Evolutionary conservation across 1,140 invertebrate genomes (phyloP).

Genomic region (Lordiphosa mommai): DNA sequence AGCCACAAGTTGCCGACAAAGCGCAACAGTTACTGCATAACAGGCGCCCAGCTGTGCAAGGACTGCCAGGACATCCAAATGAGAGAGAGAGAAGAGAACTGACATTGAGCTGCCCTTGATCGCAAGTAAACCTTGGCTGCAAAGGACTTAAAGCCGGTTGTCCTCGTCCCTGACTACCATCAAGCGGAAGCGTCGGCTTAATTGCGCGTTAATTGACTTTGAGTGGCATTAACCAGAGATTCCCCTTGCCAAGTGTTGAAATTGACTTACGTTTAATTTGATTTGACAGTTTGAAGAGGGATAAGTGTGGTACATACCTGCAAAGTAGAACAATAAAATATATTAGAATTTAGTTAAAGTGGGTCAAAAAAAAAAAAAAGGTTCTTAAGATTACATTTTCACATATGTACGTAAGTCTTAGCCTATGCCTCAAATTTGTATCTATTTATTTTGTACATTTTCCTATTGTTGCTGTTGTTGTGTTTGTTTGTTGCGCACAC

Average conservation of each 20-base stretch:
- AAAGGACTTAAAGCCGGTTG: constrained; percentile 7
- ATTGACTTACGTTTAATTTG: constrained; percentile 40
- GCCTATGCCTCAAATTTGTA: constrained; percentile 26
- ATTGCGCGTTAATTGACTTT: constrained; percentile 53
- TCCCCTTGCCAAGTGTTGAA: not conserved
- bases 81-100: constrained; percentile 10
- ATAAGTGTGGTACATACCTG: constrained; percentile 33
- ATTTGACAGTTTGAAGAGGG: constrained; percentile 4
- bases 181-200: constrained; percentile 16
- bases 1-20: constrained; percentile 62
- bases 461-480: constrained; percentile 9
- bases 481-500: constrained; percentile 43
- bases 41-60: constrained; percentile 44
- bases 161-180: constrained; percentile 1
- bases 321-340: constrained; percentile 2
- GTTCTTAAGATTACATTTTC: constrained; percentile 10
- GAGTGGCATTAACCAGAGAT: constrained; percentile 36
- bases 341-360: constrained; percentile 16
- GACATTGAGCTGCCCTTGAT: constrained; percentile 70
- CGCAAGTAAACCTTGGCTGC: constrained; percentile 44
- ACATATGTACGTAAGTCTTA: not conserved
- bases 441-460: constrained; percentile 53
- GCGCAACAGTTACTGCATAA: constrained; percentile 56
- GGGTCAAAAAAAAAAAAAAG: not conserved
- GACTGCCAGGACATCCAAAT: constrained; percentile 11